phyloP scores from a whole-genome alignment of 1,140 invertebrate genomes.

The Zaprionus inermis region DNA sequence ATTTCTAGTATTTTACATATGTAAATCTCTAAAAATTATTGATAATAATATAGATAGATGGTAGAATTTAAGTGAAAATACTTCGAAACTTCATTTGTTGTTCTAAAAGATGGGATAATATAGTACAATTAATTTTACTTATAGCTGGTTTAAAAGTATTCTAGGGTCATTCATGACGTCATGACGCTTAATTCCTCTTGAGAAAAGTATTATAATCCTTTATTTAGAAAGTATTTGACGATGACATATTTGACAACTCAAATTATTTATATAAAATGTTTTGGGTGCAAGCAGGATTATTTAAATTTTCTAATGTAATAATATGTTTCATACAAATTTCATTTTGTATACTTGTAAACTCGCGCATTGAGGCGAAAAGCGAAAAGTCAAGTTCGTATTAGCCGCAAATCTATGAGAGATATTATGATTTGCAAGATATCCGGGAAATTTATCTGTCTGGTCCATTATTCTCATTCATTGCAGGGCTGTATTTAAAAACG shows the following conservation, averaged over 20 bases:
- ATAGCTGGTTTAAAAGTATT: background rate
- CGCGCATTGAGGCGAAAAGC: background rate
- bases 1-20: conserved; percentile 6
- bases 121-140: conserved; percentile 2
- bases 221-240: conserved; percentile 22
- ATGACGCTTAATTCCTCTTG: background rate
- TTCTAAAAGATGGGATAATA: background rate
- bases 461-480: conserved; percentile 26
- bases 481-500: conserved; percentile 72
- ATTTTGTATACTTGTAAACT: background rate
- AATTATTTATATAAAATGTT: conserved; percentile 12
- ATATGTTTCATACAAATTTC: background rate
- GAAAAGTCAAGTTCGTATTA: background rate
- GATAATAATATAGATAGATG: conserved; percentile 1
- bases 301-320: background rate
- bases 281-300: conserved; percentile 14
- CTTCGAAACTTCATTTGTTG: background rate
- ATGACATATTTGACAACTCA: conserved; percentile 34
- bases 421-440: conserved; percentile 9
- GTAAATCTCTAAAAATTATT: background rate
- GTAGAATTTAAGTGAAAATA: background rate
- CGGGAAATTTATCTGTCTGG: conserved; percentile 19
- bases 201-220: conserved; percentile 13
- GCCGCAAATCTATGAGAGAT: conserved; percentile 3
- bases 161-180: background rate